Conservation (phyloP, 1,140 invertebrate genomes). For the Leptinotarsa defecta region DNA sequence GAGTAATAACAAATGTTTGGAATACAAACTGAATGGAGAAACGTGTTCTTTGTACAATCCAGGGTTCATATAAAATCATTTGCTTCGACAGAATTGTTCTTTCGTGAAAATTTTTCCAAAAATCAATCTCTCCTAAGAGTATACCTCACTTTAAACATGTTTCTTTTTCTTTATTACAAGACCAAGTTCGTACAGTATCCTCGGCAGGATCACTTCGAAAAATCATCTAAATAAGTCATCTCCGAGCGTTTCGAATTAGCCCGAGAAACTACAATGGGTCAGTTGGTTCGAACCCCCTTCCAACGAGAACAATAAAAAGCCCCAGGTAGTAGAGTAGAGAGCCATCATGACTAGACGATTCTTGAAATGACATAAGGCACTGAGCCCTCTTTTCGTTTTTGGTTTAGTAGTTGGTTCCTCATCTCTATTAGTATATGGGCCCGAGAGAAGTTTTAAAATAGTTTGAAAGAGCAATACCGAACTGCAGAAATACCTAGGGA, state of each 20-base stretch:
- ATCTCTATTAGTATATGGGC: constrained; percentile 7
- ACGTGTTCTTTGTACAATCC: no score
- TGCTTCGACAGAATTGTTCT: no score
- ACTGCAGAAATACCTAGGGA: background rate
- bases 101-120: no score
- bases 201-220: background rate
- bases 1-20: no score
- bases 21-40: no score
- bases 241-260: constrained; percentile 29
- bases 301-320: constrained; percentile 25
- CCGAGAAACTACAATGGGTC: constrained; percentile 20
- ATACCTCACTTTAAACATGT: no score
- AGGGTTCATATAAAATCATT: no score
- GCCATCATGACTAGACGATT: constrained; percentile 30
- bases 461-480: background rate
- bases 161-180: background rate
- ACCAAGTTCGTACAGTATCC: background rate
- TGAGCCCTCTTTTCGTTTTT: constrained; percentile 4
- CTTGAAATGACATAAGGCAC: constrained; percentile 26
- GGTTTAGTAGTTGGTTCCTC: background rate
- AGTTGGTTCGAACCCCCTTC: background rate
- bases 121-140: no score
- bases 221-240: constrained; percentile 41
- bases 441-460: background rate
- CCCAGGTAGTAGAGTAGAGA: constrained; percentile 25